phyloP scores from a whole-genome alignment of 2,113 vertebrate genomes.

The Myxocyprinus asiaticus region DNA sequence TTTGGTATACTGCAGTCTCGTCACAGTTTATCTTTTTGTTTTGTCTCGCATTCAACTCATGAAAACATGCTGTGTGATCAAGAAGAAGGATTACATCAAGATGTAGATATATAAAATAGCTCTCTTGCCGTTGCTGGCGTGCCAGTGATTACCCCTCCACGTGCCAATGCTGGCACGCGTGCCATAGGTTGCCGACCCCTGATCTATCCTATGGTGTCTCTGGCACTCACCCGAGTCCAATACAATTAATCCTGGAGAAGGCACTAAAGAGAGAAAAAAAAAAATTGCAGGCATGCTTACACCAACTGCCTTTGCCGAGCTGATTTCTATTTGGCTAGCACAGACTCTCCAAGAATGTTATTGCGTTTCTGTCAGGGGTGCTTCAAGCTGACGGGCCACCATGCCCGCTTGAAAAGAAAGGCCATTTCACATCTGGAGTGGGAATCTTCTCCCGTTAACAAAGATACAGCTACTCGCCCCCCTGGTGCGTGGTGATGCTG shows the following conservation, averaged over 20 bases:
- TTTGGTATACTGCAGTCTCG: too few relatives aligned
- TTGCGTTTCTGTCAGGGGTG: conserved; percentile 45
- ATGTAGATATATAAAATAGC: too few relatives aligned
- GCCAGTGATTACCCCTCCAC: too few relatives aligned
- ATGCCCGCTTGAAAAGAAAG: conserved; percentile 48
- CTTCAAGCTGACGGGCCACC: conserved; percentile 43
- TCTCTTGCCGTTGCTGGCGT: too few relatives aligned
- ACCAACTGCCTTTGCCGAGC: conserved; percentile 12
- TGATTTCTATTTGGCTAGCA: conserved; percentile 27
- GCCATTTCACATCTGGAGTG: conserved; percentile 45
- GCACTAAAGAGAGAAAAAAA: conserved; percentile 20
- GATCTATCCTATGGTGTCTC: conserved; percentile 14
- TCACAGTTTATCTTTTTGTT: too few relatives aligned
- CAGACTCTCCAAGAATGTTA: conserved; percentile 33
- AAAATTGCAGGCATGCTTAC: conserved; percentile 15
- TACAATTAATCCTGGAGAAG: conserved; percentile 18
- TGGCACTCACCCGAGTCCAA: conserved; percentile 1
- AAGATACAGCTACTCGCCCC: conserved; percentile 25
- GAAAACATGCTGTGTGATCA: too few relatives aligned
- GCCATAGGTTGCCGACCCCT: too few relatives aligned
- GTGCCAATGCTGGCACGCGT: too few relatives aligned
- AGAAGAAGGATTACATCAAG: too few relatives aligned
- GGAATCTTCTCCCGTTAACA: conserved; percentile 12
- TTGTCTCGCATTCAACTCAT: too few relatives aligned
- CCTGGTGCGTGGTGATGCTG: conserved; percentile 15